Evolutionary conservation across 2,113 vertebrate genomes (phyloP).

Genomic region (Scophthalmus maximus): DNA sequence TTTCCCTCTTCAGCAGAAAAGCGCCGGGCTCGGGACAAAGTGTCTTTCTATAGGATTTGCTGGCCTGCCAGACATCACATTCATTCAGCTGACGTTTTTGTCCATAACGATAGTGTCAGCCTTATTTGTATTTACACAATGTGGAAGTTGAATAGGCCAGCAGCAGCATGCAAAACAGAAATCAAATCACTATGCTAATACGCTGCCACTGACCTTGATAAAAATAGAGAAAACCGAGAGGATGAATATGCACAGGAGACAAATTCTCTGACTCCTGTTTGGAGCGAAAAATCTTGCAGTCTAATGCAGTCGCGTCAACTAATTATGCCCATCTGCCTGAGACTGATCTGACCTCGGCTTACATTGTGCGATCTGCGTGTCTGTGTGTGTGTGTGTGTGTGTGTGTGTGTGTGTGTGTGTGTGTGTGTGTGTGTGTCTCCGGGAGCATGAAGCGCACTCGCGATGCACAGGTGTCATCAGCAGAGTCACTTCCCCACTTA

Average conservation of each 20-base stretch:
- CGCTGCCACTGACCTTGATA: not conserved
- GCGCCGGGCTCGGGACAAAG: not conserved
- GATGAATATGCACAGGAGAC: not conserved
- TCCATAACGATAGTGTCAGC: not conserved
- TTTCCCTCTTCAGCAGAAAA: not conserved
- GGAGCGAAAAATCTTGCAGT: slow-evolving; percentile 1
- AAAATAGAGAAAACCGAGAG: not conserved
- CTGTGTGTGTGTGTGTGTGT: not conserved
- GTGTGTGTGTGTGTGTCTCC: not conserved
- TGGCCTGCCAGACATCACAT: no score
- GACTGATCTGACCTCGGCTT: slow-evolving; percentile 39
- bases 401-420: slow-evolving; percentile 1
- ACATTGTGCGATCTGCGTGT: slow-evolving; percentile 39
- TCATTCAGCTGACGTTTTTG: no score
- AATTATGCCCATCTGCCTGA: slow-evolving; percentile 50
- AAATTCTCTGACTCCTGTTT: slow-evolving; percentile 6
- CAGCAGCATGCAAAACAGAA: not conserved
- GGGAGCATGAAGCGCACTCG: slow-evolving; percentile 11
- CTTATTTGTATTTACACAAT: not conserved
- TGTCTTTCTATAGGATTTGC: not conserved
- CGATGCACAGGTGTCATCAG: slow-evolving; percentile 61
- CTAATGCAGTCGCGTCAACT: slow-evolving; percentile 24
- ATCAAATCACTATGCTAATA: not conserved
- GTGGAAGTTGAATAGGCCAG: no score
- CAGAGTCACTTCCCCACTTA: slow-evolving; percentile 48